Evolutionary conservation across 2,797 vertebrate species (phyloP), one percentile per base, ranked within the genome.

Genomic region (Ammospiza maritima): DNA sequence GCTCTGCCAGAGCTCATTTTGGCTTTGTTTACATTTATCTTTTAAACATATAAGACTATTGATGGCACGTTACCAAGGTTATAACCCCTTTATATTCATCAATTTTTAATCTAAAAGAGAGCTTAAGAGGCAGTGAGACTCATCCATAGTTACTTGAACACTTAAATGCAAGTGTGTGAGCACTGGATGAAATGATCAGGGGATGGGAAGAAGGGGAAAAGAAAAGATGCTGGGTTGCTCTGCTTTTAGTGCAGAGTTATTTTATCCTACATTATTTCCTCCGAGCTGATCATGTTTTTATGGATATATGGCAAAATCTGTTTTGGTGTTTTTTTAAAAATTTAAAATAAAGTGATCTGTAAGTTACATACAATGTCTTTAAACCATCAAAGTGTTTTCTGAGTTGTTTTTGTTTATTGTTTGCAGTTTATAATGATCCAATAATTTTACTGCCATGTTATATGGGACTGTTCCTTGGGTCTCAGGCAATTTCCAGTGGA

Each of bases 21-120:
- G 94, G 88, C 96, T 98, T 97, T 98, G 97, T 98, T 98, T 98
- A 98, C 97, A 93, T 98, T 98, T 98, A 96, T 97, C 97, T 98
- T 98, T 97, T 97, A 97, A 98, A 97, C 77, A 76, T 97, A 95
- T 89, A 97, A 97, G 97, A 95, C 97, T 97, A 96, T 96, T 91
- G 96, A 98, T 98, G 98, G 98, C 97, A 96, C 90, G 95, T 97
- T 96, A 97, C 97, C 98, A 98, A 97, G 96, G 97, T 97, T 98
- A 95, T 97, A 97, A 95, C 97, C 98, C 95, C 95, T 96, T 97
- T 97, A 97, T 97, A 97, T 96, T 97, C 97, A 97, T 98, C 97
- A 98, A 98, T 98, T 98, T 98, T 98, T 98, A 98, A 98, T 98
- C 97, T 98, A 76, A 91, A 95, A 96, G 97, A 95, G 96, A 97